Evolutionary conservation across 2,113 vertebrate species (phyloP).

Genomic region (Tinamus guttatus): DNA sequence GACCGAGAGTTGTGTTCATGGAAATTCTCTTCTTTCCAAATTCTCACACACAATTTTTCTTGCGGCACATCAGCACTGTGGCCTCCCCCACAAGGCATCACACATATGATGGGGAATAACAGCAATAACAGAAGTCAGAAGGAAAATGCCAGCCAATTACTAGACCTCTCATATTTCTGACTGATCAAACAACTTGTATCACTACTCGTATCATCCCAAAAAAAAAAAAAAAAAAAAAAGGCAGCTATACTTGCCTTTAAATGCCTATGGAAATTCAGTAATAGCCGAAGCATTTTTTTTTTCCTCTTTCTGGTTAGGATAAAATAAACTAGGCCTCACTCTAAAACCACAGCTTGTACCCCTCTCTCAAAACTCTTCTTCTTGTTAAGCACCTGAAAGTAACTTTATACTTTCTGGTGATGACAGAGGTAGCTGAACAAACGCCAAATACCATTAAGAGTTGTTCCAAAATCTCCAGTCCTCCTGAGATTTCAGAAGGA

Average conservation of each 20-base stretch:
- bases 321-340: not conserved
- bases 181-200: not conserved
- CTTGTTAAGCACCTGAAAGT: not conserved
- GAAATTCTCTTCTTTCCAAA: not conserved
- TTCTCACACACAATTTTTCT: not conserved
- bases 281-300: not conserved
- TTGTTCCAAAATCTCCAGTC: not conserved
- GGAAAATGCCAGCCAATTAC: not conserved
- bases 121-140: not conserved
- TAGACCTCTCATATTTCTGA: not conserved
- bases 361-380: not conserved
- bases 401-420: constrained; percentile 16
- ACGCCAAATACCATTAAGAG: constrained; percentile 17
- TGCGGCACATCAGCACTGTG: not conserved
- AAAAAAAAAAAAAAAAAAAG: not conserved
- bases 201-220: not conserved
- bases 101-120: not conserved
- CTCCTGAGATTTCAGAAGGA: not conserved
- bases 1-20: not conserved
- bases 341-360: not conserved
- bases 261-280: not conserved
- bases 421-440: constrained; percentile 37
- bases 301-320: not conserved
- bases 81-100: not conserved
- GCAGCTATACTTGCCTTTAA: not conserved